Evolutionary conservation across 1,140 invertebrate genomes (phyloP).

Genomic region (Himalopsyche phryganea): DNA sequence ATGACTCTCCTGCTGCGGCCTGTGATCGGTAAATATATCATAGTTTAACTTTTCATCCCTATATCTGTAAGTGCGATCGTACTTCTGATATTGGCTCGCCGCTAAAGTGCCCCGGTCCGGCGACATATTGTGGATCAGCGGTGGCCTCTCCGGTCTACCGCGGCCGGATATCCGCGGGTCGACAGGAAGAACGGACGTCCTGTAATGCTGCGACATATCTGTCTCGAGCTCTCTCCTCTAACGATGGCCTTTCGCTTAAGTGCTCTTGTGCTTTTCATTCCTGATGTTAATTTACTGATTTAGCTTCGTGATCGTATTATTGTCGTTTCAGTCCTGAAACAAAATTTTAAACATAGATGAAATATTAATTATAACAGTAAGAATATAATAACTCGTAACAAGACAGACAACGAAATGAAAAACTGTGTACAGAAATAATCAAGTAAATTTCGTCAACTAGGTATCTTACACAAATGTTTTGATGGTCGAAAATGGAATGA

Average conservation of each 20-base stretch:
- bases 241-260: background rate
- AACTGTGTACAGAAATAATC: no score
- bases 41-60: conserved; percentile 13
- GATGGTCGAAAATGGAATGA: no score
- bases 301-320: background rate
- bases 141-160: background rate
- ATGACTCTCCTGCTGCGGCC: no score
- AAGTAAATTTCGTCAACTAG: no score
- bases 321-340: conserved; percentile 32
- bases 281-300: conserved; percentile 10
- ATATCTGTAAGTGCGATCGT: conserved; percentile 7
- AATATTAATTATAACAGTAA: no score
- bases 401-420: no score
- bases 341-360: no score
- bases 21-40: conserved; percentile 5
- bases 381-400: no score
- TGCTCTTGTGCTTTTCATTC: conserved; percentile 18
- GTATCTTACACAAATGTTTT: no score
- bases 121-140: background rate
- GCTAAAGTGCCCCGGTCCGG: background rate
- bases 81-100: background rate
- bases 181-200: conserved; percentile 3
- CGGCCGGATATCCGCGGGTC: background rate
- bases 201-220: conserved; percentile 23
- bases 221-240: conserved; percentile 1